Conservation (phyloP, 2,113 vertebrate genomes). For the Datnioides undecimradiatus region DNA sequence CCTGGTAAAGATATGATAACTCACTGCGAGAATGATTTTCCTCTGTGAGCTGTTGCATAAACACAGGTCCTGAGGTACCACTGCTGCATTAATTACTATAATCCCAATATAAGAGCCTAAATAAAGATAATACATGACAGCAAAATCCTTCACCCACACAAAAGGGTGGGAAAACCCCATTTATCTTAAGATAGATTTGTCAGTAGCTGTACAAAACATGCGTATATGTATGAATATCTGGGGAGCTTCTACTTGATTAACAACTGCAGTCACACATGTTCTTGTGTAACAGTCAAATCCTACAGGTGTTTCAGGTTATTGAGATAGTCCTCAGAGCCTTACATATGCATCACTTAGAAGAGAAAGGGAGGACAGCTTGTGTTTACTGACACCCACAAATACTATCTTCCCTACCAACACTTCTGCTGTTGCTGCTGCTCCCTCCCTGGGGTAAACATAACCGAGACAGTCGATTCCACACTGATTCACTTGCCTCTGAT, state of each 20-base stretch:
- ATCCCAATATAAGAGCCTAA: constrained; percentile 32
- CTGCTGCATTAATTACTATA: constrained; percentile 42
- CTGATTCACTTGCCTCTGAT: constrained; percentile 49
- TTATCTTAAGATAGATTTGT: constrained; percentile 5
- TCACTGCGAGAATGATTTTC: background rate
- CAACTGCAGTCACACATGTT: background rate
- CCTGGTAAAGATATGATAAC: background rate
- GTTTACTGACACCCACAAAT: constrained; percentile 31
- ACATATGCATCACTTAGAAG: background rate
- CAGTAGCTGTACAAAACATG: background rate
- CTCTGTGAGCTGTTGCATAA: background rate
- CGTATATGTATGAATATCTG: background rate
- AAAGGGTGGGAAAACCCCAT: constrained; percentile 43
- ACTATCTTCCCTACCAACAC: constrained; percentile 17
- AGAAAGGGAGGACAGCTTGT: constrained; percentile 9
- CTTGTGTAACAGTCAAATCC: background rate
- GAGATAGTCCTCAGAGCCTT: background rate
- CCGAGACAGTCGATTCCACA: constrained; percentile 58
- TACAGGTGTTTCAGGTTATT: constrained; percentile 22
- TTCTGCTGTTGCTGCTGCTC: constrained; percentile 16
- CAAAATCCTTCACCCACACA: constrained; percentile 40
- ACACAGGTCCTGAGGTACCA: constrained; percentile 25
- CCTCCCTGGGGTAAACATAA: constrained; percentile 67
- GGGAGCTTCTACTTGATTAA: background rate
- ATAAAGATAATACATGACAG: constrained; percentile 24